A percentile compares a stretch with the other conserved stretches of the same genome.
Evolutionary conservation across 1,140 invertebrate species (phyloP).

Genomic region (Chelonus insularis): DNA sequence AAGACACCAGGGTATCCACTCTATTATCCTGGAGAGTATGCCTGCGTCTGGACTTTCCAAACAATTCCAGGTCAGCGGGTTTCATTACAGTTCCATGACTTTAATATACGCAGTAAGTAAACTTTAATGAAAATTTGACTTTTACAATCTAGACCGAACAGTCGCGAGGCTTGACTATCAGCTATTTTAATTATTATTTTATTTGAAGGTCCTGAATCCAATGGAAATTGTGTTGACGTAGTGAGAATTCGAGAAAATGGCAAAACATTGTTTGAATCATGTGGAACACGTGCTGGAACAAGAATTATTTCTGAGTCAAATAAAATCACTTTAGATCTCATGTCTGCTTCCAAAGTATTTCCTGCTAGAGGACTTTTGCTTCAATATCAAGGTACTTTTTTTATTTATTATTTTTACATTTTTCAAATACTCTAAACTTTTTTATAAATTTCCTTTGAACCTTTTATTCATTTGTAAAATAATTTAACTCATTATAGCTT

Average conservation of each 20-base stretch:
- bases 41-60: constrained; percentile 55
- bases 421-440: too few relatives aligned
- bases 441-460: too few relatives aligned
- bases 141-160: neutral
- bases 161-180: too few relatives aligned
- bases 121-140: neutral
- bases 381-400: constrained; percentile 53
- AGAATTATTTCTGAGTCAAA: constrained; percentile 52
- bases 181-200: constrained; percentile 20
- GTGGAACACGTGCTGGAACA: constrained; percentile 48
- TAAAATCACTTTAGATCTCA: constrained; percentile 50
- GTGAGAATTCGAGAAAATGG: constrained; percentile 50
- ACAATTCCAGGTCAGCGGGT: constrained; percentile 52
- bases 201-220: constrained; percentile 38
- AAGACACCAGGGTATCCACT: constrained; percentile 54
- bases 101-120: constrained; percentile 53
- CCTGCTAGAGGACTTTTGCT: constrained; percentile 54
- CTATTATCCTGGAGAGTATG: constrained; percentile 48
- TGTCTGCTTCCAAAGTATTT: constrained; percentile 44
- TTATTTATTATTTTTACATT: too few relatives aligned
- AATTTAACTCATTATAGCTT: too few relatives aligned
- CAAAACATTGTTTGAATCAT: constrained; percentile 50
- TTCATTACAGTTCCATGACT: constrained; percentile 52
- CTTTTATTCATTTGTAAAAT: too few relatives aligned
- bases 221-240: constrained; percentile 52